These are phyloP conservation scores for Oryzias sinensis DNA, from an alignment of 2,797 vertebrate genomes.

Conservation along the genomic window DNA sequence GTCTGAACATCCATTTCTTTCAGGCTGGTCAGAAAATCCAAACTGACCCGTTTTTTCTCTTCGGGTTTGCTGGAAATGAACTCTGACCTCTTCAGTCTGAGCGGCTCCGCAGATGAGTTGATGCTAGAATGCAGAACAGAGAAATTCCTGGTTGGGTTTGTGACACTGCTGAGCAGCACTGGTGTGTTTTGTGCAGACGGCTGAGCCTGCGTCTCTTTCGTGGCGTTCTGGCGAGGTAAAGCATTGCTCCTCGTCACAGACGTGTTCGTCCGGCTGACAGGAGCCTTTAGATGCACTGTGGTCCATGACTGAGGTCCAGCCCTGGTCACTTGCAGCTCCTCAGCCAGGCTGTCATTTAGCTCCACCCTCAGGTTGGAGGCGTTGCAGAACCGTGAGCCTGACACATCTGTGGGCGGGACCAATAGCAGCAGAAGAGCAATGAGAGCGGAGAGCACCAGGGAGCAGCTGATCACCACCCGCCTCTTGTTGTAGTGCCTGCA, in stretches of 20 bases:
- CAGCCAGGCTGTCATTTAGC: neutral
- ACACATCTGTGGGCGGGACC: constrained; percentile 58
- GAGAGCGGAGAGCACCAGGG: constrained; percentile 75
- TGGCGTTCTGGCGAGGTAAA: neutral
- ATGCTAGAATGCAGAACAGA: neutral
- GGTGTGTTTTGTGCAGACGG: neutral
- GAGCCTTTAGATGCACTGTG: neutral
- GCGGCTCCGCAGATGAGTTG: neutral
- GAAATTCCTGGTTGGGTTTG: neutral
- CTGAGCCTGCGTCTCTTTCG: neutral
- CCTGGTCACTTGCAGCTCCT: neutral
- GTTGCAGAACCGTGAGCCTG: constrained; percentile 57
- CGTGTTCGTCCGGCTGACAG: neutral
- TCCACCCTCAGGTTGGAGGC: constrained; percentile 23
- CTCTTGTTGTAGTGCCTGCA: constrained; percentile 76
- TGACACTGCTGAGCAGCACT: neutral
- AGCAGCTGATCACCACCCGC: constrained; percentile 70
- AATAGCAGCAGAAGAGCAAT: constrained; percentile 77
- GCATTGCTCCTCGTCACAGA: neutral
- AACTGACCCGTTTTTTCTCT: neutral
- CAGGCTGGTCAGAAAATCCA: constrained; percentile 63
- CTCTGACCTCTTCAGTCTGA: constrained; percentile 44
- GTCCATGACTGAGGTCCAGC: neutral
- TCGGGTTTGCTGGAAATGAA: neutral
- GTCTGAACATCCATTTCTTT: constrained; percentile 70